phyloP scores from a whole-genome alignment of 2,888 invertebrate species.

The Lochmaea capreae region DNA sequence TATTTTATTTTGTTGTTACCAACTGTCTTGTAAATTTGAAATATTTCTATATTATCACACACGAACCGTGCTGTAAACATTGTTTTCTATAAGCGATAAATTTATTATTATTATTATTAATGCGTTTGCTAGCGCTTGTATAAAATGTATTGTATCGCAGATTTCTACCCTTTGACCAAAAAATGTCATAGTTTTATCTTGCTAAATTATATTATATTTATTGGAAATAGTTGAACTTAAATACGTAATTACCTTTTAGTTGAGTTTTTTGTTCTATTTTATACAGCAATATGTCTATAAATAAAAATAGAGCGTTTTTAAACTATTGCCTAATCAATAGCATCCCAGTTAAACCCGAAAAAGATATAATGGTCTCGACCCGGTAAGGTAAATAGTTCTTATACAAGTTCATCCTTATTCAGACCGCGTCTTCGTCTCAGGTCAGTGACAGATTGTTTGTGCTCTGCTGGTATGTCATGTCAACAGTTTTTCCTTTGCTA shows the following conservation, averaged over 20 bases:
- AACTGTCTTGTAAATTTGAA: no score
- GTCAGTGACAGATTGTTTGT: constrained; percentile 61
- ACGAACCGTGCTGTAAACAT: no score
- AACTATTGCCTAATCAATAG: constrained; percentile 16
- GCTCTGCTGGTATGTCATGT: constrained; percentile 58
- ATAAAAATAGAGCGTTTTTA: constrained; percentile 7
- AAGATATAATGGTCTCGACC: constrained; percentile 22
- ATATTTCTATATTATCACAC: no score
- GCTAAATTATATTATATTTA: no score
- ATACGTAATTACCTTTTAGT: not conserved
- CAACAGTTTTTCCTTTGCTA: constrained; percentile 53
- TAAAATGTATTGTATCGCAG: no score
- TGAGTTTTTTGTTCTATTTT: not conserved
- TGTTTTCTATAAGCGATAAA: no score
- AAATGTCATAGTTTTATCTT: no score
- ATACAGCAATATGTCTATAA: not conserved
- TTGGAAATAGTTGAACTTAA: not conserved
- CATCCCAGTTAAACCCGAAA: constrained; percentile 16
- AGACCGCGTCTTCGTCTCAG: constrained; percentile 57
- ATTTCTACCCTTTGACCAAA: no score
- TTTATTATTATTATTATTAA: no score
- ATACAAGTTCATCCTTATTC: constrained; percentile 47
- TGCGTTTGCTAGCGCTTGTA: no score
- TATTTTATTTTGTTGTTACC: no score
- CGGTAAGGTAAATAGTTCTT: constrained; percentile 19